Conservation (phyloP, 2,888 invertebrate genomes). For the Nomada hirtipes region DNA sequence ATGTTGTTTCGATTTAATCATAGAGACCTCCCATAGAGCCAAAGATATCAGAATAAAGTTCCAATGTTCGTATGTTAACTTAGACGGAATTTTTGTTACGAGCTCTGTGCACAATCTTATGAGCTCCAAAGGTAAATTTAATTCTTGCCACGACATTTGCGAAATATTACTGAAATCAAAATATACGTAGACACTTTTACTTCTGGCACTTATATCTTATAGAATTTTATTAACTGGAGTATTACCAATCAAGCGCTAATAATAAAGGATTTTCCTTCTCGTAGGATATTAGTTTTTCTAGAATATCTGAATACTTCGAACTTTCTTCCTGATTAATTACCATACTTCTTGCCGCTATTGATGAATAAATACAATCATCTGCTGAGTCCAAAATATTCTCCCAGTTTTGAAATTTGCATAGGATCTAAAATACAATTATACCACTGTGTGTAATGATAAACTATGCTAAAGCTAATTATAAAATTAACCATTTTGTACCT, state of each 20-base stretch:
- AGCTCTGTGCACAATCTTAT: conserved; percentile 75
- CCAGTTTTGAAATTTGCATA: conserved; percentile 64
- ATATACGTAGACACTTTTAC: conserved; percentile 12
- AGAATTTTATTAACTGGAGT: conserved; percentile 11
- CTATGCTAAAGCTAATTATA: neutral
- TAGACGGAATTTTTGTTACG: conserved; percentile 69
- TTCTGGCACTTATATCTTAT: conserved; percentile 10
- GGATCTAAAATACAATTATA: conserved; percentile 63
- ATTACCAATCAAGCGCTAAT: conserved; percentile 73
- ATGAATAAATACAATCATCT: conserved; percentile 66
- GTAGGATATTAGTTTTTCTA: conserved; percentile 71
- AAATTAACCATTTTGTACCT: conserved; percentile 51
- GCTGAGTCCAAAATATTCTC: conserved; percentile 54
- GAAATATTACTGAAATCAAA: conserved; percentile 71
- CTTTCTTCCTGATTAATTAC: conserved; percentile 55
- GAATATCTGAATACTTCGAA: conserved; percentile 52
- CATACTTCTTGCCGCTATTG: conserved; percentile 72
- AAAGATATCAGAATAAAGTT: conserved; percentile 90
- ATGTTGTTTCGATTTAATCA: conserved; percentile 82
- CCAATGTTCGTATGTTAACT: conserved; percentile 87
- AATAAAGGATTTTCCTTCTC: conserved; percentile 68
- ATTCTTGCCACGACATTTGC: conserved; percentile 71
- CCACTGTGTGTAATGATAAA: conserved; percentile 10
- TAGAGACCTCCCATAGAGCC: conserved; percentile 88
- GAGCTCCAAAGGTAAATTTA: conserved; percentile 76